phyloP scores from a whole-genome alignment of 2,797 vertebrate species.

The Sebastes flavidus region DNA sequence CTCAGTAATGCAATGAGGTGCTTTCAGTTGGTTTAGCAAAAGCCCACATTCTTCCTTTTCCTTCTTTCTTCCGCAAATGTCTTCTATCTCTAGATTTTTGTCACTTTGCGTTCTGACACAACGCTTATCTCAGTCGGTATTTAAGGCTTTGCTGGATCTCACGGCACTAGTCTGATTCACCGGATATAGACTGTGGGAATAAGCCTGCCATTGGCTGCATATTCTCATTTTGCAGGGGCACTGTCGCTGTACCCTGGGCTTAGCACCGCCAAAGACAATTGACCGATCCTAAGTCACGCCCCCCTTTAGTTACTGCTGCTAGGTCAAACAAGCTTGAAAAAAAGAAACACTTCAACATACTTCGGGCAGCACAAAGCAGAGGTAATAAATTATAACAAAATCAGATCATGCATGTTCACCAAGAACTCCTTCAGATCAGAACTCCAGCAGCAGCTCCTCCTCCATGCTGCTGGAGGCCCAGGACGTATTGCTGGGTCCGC shows the following conservation, averaged over 20 bases:
- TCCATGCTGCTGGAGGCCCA: too few species aligned
- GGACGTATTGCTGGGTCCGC: too few species aligned
- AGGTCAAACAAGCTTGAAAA: too few species aligned
- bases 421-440: too few species aligned
- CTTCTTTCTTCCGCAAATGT: neutral
- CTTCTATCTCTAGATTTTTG: conserved; percentile 24
- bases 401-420: too few species aligned
- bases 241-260: neutral
- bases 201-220: neutral
- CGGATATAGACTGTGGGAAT: neutral
- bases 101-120: conserved; percentile 26
- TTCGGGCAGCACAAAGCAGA: too few species aligned
- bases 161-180: neutral
- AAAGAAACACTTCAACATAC: too few species aligned
- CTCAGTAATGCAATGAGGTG: conserved; percentile 9
- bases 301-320: too few species aligned
- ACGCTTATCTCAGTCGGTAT: conserved; percentile 36
- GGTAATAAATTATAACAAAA: too few species aligned
- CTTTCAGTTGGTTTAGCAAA: conserved; percentile 6
- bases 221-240: neutral
- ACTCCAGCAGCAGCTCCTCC: too few species aligned
- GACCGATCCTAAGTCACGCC: too few species aligned
- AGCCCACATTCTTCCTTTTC: neutral
- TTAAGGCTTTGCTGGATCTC: conserved; percentile 40
- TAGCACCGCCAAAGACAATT: neutral